phyloP scores from a whole-genome alignment of 2,113 vertebrate genomes.

The Chiloscyllium plagiosum region DNA sequence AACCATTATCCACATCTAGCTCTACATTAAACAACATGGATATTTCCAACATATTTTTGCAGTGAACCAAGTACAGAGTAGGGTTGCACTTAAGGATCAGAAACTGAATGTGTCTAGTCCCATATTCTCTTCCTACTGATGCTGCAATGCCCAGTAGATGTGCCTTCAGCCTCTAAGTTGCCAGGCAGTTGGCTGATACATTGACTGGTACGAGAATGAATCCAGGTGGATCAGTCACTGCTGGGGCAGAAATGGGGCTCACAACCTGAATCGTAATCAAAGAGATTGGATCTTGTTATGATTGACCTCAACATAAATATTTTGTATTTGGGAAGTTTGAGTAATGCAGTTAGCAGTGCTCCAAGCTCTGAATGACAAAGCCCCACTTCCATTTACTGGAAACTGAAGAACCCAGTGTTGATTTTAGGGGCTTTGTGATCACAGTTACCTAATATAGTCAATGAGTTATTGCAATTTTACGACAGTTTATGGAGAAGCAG shows the following conservation, averaged over 20 bases:
- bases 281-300: not conserved
- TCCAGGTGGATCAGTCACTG: not conserved
- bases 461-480: too few species aligned
- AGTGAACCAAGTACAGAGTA: not conserved
- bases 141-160: not conserved
- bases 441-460: too few species aligned
- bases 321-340: too few species aligned
- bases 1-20: not conserved
- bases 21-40: not conserved
- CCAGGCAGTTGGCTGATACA: not conserved
- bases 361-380: too few species aligned
- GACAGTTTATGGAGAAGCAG: too few species aligned
- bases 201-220: not conserved
- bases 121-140: not conserved
- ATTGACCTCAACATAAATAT: not conserved
- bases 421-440: too few species aligned
- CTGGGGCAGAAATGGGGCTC: not conserved
- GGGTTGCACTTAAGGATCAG: not conserved
- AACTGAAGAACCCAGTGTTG: too few species aligned
- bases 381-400: too few species aligned
- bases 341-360: too few species aligned
- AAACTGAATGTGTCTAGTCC: not conserved
- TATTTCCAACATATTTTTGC: not conserved
- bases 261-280: not conserved
- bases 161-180: not conserved